Conservation (phyloP, 2,797 vertebrate species). For the Triplophysa bombifrons region DNA sequence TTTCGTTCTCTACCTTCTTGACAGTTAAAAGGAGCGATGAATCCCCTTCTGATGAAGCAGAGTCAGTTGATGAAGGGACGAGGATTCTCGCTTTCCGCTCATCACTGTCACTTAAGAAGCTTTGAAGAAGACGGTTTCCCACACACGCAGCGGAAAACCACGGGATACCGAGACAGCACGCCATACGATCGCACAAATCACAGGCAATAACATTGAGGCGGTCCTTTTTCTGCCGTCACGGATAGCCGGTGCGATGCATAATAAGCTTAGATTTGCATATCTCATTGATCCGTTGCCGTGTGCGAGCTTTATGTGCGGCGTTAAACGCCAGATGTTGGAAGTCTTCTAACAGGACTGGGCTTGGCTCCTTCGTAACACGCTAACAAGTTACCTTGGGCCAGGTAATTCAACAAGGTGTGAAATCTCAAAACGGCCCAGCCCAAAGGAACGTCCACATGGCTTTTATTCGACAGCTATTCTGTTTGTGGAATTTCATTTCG, state of each 20-base stretch:
- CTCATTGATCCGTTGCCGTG: slow-evolving; percentile 39
- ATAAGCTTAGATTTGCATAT: slow-evolving; percentile 53
- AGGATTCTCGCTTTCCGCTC: slow-evolving; percentile 65
- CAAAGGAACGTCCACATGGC: slow-evolving; percentile 33
- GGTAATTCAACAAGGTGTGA: slow-evolving; percentile 69
- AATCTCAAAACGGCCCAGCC: slow-evolving; percentile 64
- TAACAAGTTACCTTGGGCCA: slow-evolving; percentile 66
- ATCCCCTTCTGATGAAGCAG: slow-evolving; percentile 64
- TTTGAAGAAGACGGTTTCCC: slow-evolving; percentile 64
- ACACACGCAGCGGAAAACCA: slow-evolving; percentile 25
- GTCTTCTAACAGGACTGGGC: slow-evolving; percentile 61
- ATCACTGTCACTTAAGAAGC: slow-evolving; percentile 74
- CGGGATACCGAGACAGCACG: slow-evolving; percentile 13
- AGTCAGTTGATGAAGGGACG: slow-evolving; percentile 61
- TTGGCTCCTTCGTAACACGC: slow-evolving; percentile 58
- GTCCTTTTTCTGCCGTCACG: slow-evolving; percentile 22
- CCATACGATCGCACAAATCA: slow-evolving; percentile 40
- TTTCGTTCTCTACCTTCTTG: slow-evolving; percentile 63
- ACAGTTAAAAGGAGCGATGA: slow-evolving; percentile 69
- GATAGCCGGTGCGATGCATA: slow-evolving; percentile 35
- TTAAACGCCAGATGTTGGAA: slow-evolving; percentile 63
- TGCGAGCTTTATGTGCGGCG: slow-evolving; percentile 45
- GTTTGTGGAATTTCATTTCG: slow-evolving; percentile 26
- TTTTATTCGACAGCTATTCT: slow-evolving; percentile 39
- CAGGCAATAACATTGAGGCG: slow-evolving; percentile 7